phyloP scores from a whole-genome alignment of 2,113 vertebrate species.

The Penelope pileata region DNA sequence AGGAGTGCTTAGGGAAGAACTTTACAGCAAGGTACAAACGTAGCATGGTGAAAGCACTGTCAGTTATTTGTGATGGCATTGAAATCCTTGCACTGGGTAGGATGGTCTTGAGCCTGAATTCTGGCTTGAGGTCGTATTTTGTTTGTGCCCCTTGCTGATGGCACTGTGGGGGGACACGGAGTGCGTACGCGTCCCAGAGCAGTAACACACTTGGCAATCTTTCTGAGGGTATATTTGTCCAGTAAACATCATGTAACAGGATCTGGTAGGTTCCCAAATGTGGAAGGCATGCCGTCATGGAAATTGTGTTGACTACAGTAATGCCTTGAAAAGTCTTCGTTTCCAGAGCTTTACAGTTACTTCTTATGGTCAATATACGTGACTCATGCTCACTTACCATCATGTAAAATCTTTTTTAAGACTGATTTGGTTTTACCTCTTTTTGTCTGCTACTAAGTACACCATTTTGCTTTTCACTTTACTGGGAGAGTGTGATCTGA shows the following conservation, averaged over 20 bases:
- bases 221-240: neutral
- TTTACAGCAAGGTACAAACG: neutral
- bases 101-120: neutral
- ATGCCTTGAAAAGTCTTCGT: neutral
- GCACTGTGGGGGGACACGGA: neutral
- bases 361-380: neutral
- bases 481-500: neutral
- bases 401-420: neutral
- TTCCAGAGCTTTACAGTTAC: neutral
- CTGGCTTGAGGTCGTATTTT: neutral
- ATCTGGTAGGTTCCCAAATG: neutral
- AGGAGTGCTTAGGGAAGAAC: neutral
- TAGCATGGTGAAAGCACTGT: neutral
- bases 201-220: neutral
- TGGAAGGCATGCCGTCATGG: neutral
- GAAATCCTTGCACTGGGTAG: neutral
- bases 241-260: slow-evolving; percentile 35
- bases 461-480: neutral
- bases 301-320: neutral
- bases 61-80: neutral
- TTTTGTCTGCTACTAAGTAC: neutral
- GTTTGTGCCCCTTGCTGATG: neutral
- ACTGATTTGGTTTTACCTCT: neutral
- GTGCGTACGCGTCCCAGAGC: neutral
- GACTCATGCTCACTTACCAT: neutral